Percentiles rank a stretch among this genome's conserved stretches.
Conservation (phyloP, 2,797 vertebrate species). For the Onychomys torridus region DNA sequence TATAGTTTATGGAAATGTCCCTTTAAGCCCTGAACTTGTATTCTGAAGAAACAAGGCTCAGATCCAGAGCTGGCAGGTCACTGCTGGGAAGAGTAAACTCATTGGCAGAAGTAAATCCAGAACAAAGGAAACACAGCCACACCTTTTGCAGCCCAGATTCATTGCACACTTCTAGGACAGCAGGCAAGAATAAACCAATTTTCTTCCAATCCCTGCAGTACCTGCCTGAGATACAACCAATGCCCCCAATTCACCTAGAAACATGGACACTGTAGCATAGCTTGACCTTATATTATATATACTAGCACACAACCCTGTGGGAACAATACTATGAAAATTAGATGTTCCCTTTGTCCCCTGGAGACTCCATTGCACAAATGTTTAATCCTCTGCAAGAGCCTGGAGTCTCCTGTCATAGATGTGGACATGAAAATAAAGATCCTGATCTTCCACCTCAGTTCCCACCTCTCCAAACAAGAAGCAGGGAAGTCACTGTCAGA, state of each 20-base stretch:
- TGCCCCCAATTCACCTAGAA: not conserved
- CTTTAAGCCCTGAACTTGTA: too few species aligned
- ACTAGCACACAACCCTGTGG: not conserved
- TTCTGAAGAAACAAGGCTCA: not conserved
- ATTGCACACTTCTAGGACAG: not conserved
- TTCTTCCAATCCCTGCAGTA: not conserved
- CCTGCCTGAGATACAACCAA: not conserved
- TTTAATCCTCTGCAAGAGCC: too few species aligned
- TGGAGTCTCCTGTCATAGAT: not conserved
- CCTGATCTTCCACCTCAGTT: not conserved
- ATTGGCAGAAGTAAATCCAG: not conserved
- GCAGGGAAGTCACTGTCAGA: not conserved
- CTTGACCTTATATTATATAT: not conserved
- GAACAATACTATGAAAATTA: not conserved
- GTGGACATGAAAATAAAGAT: not conserved
- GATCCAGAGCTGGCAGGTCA: not conserved
- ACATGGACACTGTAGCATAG: not conserved
- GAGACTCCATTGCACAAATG: not conserved
- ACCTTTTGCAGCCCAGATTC: not conserved
- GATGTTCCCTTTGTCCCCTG: not conserved
- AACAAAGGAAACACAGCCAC: not conserved
- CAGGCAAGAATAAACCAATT: not conserved
- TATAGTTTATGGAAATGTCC: not conserved
- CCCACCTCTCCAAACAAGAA: not conserved
- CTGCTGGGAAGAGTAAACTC: not conserved